phyloP scores from a whole-genome alignment of 2,113 vertebrate species.

The Erythrolamprus reginae region DNA sequence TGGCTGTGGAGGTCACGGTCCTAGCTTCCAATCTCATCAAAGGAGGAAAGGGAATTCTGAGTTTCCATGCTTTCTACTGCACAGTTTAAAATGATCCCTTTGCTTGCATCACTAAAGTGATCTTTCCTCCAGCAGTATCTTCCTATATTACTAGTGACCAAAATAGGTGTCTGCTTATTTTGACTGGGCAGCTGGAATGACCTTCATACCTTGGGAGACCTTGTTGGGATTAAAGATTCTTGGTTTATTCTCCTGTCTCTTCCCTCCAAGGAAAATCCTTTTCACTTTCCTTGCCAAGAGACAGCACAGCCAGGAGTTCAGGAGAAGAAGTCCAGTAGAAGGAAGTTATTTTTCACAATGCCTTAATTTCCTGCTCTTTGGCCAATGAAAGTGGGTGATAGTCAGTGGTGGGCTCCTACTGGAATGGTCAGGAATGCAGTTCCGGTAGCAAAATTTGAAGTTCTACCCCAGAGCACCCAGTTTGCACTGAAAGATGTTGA shows the following conservation, averaged over 20 bases:
- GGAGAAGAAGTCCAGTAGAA: neutral
- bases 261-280: neutral
- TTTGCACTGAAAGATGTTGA: no score
- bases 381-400: accelerated
- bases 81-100: neutral
- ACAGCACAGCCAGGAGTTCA: neutral
- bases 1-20: no score
- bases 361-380: neutral
- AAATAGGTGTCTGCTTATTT: neutral
- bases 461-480: no score
- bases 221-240: neutral
- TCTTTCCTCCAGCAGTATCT: neutral
- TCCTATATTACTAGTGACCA: neutral
- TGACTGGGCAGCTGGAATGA: neutral
- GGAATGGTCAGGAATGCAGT: no score
- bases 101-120: neutral
- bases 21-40: no score
- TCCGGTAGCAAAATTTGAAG: no score
- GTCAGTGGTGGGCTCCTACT: no score
- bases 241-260: neutral
- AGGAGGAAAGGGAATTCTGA: no score
- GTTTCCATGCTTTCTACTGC: neutral
- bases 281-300: neutral
- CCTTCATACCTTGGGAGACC: neutral
- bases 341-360: neutral